A percentile compares a stretch with the other conserved stretches of the same genome.
These are phyloP conservation scores for Clamator glandarius DNA, from an alignment of 2,797 vertebrate species.

Conservation along the genomic window DNA sequence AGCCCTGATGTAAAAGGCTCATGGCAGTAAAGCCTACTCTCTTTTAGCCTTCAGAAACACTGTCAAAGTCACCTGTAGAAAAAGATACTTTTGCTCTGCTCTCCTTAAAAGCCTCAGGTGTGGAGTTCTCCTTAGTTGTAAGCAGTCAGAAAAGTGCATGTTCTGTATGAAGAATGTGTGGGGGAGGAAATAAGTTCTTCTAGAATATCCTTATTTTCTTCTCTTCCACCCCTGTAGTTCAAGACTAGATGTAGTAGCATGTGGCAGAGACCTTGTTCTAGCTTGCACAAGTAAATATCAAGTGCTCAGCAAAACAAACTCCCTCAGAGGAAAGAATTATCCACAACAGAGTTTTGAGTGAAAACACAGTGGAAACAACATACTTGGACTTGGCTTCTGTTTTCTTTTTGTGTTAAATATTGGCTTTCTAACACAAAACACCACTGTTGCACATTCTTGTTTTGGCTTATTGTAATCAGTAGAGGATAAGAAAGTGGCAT, in stretches of 20 bases:
- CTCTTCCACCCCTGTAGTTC: neutral
- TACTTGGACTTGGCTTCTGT: neutral
- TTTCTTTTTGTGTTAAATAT: neutral
- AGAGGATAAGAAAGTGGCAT: neutral
- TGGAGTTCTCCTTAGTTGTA: neutral
- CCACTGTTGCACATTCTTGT: neutral
- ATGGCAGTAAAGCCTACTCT: neutral
- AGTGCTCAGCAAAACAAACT: conserved; percentile 9
- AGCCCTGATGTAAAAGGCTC: neutral
- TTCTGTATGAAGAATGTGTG: rapidly evolving
- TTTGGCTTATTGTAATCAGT: neutral
- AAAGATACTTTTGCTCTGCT: neutral
- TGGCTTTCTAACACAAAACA: neutral
- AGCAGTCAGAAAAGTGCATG: no score
- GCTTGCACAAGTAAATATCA: neutral
- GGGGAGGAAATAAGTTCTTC: neutral
- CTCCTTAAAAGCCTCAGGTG: neutral
- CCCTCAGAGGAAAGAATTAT: neutral
- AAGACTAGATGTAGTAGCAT: neutral
- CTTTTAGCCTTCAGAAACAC: neutral
- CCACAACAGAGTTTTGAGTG: neutral
- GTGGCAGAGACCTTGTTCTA: neutral
- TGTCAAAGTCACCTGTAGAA: neutral
- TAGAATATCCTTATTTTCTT: neutral
- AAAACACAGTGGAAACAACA: neutral